Evolutionary conservation across 2,888 invertebrate species (phyloP), one percentile per base, ranked within the genome.

Genomic region (Aspidiotus rigidus): DNA sequence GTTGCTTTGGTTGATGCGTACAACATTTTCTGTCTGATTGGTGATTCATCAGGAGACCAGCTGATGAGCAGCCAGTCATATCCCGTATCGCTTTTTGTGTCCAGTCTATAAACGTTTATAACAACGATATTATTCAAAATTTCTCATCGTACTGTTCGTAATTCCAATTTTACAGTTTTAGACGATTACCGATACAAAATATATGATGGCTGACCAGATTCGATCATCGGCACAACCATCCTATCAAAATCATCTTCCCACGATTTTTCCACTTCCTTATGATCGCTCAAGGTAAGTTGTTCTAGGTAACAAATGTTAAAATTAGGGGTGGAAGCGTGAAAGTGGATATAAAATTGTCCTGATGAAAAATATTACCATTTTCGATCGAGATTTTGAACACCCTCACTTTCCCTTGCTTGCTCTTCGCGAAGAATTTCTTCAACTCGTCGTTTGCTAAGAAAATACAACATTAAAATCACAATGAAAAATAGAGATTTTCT

Each of bases 1-100:
- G 98, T 99, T 0, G 98, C 93, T 79, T 96, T 93, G 0, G 97
- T 98, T 0, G 95, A 96, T 0, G 98, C 98, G 76, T 96, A 96
- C 67, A 99, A 81, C 98, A 99, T 98, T 80, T 99, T 99, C 76
- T 94, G 88, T 70, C 97, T 82, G 6, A 97, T 88, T 0, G 90
- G 86, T 0, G 96, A 90, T 70, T 84, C 85, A 76, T 98, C 98
- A 0, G 98, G 98, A 0, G 90, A 92, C 93, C 96, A 99, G 74
- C 90, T 90, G 67, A 95, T 86, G 67, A 94, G 83, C 9, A 98
- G 78, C 97, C 98, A 99, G 75, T 93, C 90, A 78, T 90, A 87
- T 0, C 93, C 93, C 8, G 87, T 82, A 28, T 89, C 84, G 73
- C 88, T 88, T 76, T 86, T 88, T 28, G 84, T 81, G 76, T 93